phyloP scores from a whole-genome alignment of 2,888 invertebrate genomes.

The Eupithecia vulgata region DNA sequence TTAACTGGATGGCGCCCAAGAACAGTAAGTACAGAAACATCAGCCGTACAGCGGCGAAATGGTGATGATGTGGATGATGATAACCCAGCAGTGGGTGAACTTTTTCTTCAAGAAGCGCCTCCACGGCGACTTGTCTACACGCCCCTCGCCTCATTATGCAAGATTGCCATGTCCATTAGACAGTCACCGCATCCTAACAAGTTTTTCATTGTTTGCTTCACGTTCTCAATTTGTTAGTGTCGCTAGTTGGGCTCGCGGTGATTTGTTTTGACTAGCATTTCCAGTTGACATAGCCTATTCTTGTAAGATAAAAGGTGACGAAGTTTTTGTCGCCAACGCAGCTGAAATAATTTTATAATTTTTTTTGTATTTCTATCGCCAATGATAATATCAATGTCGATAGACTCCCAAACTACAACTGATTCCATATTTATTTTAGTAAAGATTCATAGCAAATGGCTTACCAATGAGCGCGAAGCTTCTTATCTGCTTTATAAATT shows the following conservation, averaged over 20 bases:
- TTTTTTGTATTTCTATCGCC: background rate
- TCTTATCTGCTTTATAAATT: no score
- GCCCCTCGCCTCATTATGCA: conserved; percentile 74
- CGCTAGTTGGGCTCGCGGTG: background rate
- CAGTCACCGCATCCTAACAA: conserved; percentile 54
- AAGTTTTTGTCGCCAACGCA: background rate
- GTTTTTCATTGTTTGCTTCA: conserved; percentile 42
- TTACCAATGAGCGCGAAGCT: no score
- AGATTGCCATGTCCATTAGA: conserved; percentile 67
- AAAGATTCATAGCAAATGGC: no score
- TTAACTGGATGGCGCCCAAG: no score
- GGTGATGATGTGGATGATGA: no score
- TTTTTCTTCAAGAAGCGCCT: background rate
- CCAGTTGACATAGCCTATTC: background rate
- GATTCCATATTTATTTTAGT: no score
- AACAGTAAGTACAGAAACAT: no score
- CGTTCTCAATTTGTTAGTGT: conserved; percentile 29
- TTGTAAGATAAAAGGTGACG: background rate
- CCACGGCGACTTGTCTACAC: background rate
- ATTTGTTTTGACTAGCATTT: conserved; percentile 7
- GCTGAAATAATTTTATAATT: background rate
- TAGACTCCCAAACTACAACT: no score
- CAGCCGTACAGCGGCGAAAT: no score
- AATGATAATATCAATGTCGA: no score
- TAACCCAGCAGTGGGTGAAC: no score